Evolutionary conservation across 2,888 invertebrate genomes (phyloP).

Genomic region (Phlogophora meticulosa): DNA sequence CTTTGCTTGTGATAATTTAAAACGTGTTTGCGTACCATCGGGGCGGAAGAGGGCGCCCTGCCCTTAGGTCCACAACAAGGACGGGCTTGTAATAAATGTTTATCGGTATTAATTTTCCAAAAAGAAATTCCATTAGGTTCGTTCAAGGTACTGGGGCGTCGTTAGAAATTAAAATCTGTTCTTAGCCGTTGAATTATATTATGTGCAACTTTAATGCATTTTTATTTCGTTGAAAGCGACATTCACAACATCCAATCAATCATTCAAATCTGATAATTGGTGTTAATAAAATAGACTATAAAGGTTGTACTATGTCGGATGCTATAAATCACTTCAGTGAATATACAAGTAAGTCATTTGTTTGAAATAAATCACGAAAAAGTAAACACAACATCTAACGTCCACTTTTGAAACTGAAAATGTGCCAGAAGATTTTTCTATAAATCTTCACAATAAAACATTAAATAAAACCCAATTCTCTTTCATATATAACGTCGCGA

Average conservation of each 20-base stretch:
- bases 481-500: conserved; percentile 30
- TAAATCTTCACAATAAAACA: conserved; percentile 27
- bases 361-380: conserved; percentile 37
- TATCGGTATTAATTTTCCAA: conserved; percentile 75
- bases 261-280: conserved; percentile 11
- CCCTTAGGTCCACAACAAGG: conserved; percentile 55
- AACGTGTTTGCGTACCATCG: conserved; percentile 77
- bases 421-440: conserved; percentile 30
- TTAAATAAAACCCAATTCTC: conserved; percentile 25
- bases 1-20: conserved; percentile 80
- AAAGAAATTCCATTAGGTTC: conserved; percentile 26
- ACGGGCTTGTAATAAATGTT: conserved; percentile 70
- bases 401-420: conserved; percentile 35
- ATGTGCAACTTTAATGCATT: not conserved
- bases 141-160: conserved; percentile 2
- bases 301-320: conserved; percentile 28
- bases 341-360: conserved; percentile 41
- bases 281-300: conserved; percentile 1
- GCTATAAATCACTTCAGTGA: conserved; percentile 31
- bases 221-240: not conserved
- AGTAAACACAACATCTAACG: conserved; percentile 25
- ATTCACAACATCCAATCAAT: not conserved
- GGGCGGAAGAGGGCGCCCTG: conserved; percentile 65
- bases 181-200: not conserved
- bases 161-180: conserved; percentile 11